Percentiles rank a stretch among this genome's conserved stretches.
phyloP scores from a whole-genome alignment of 2,888 invertebrate species.

The Conistra vaccinii region DNA sequence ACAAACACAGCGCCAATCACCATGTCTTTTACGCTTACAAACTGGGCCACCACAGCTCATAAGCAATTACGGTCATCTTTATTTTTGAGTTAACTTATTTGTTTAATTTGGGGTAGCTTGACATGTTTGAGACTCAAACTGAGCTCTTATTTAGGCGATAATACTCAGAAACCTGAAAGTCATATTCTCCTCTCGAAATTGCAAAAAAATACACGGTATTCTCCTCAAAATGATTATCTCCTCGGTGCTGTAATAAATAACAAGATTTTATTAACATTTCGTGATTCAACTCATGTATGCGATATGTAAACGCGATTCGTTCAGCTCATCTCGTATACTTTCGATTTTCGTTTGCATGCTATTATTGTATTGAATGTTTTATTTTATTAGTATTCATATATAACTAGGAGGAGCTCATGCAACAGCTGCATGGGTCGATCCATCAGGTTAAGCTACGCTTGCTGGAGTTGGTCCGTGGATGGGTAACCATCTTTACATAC shows the following conservation, averaged over 20 bases:
- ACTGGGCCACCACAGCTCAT: too few species aligned
- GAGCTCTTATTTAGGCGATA: neutral
- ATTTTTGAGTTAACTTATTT: too few species aligned
- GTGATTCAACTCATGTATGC: slow-evolving; percentile 19
- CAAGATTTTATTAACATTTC: slow-evolving; percentile 14
- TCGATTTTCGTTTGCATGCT: slow-evolving; percentile 43
- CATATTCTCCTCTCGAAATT: neutral
- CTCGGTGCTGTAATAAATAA: slow-evolving; percentile 10
- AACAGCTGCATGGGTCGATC: too few species aligned
- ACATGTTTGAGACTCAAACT: neutral
- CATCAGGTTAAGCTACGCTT: too few species aligned
- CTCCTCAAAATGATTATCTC: neutral
- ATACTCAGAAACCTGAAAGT: neutral
- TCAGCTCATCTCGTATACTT: slow-evolving; percentile 40
- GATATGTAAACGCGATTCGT: slow-evolving; percentile 38
- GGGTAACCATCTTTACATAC: too few species aligned
- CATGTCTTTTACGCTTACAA: too few species aligned
- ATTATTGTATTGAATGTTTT: neutral
- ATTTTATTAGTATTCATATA: neutral
- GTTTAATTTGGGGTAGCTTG: neutral
- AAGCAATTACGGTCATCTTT: neutral
- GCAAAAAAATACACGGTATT: neutral
- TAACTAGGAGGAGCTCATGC: too few species aligned
- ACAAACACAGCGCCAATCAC: too few species aligned
- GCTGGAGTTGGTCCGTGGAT: too few species aligned